phyloP scores from a whole-genome alignment of 2,797 vertebrate genomes.

The Sciurus carolinensis region DNA sequence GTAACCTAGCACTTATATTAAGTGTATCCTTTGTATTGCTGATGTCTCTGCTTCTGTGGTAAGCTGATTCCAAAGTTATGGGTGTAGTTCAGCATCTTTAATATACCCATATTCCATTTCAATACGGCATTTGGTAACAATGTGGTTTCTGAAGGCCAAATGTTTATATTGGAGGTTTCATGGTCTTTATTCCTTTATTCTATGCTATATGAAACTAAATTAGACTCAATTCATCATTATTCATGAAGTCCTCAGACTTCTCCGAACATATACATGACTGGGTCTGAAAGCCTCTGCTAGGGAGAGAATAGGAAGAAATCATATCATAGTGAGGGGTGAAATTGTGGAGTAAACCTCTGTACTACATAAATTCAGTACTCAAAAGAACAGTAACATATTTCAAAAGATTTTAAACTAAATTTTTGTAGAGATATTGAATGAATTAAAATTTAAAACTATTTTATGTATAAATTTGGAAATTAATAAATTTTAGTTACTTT shows the following conservation, averaged over 20 bases:
- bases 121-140: slow-evolving; percentile 34
- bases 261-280: slow-evolving; percentile 53
- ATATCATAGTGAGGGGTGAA: slow-evolving; percentile 10
- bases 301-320: slow-evolving; percentile 8
- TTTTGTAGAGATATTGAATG: slow-evolving; percentile 1
- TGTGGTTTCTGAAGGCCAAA: slow-evolving; percentile 67
- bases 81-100: slow-evolving; percentile 55
- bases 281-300: slow-evolving; percentile 43
- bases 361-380: slow-evolving; percentile 14
- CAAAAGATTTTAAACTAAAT: slow-evolving; percentile 52
- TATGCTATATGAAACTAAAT: slow-evolving; percentile 51
- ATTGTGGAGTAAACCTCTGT: not conserved
- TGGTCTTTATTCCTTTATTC: slow-evolving; percentile 1
- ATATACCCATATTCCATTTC: slow-evolving; percentile 32
- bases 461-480: slow-evolving; percentile 62
- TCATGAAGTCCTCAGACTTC: slow-evolving; percentile 37
- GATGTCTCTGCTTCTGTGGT: slow-evolving; percentile 36
- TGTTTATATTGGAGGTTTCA: slow-evolving; percentile 29
- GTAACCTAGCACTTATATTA: slow-evolving; percentile 35
- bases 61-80: slow-evolving; percentile 34
- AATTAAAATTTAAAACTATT: slow-evolving; percentile 54
- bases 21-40: not conserved
- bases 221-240: slow-evolving; percentile 51
- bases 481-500: slow-evolving; percentile 44
- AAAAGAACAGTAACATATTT: slow-evolving; percentile 29